A percentile compares a stretch with the other conserved stretches of the same genome.
Evolutionary conservation across 2,888 invertebrate species (phyloP).

Genomic region (Sinelater perroti): DNA sequence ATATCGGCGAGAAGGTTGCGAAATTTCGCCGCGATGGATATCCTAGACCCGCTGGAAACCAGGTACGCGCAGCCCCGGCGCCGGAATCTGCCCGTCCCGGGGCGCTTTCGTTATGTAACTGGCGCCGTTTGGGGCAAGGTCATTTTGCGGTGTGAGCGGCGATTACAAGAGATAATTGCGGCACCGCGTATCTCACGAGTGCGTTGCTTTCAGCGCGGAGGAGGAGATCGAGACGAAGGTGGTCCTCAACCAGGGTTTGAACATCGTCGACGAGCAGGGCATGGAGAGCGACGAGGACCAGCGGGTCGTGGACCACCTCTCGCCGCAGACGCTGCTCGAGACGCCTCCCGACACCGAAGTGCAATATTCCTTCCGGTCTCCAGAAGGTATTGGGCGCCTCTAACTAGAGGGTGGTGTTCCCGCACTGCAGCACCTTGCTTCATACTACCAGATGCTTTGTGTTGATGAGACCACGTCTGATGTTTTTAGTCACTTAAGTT

Average conservation of each 20-base stretch:
- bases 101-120: constrained; percentile 44
- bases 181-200: constrained; percentile 5
- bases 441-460: too few species aligned
- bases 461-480: too few species aligned
- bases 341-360: constrained; percentile 62
- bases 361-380: constrained; percentile 61
- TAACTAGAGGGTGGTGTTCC: too few species aligned
- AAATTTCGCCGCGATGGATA: constrained; percentile 64
- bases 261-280: constrained; percentile 61
- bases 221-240: constrained; percentile 55
- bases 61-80: constrained; percentile 61
- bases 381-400: constrained; percentile 59
- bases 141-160: constrained; percentile 48
- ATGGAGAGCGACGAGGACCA: constrained; percentile 63
- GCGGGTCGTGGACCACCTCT: constrained; percentile 64
- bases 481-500: too few species aligned
- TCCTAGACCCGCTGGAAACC: constrained; percentile 69
- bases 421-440: too few species aligned
- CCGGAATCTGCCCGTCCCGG: background rate
- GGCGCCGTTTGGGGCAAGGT: constrained; percentile 39
- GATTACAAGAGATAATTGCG: constrained; percentile 41
- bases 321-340: constrained; percentile 66
- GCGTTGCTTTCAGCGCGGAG: constrained; percentile 42
- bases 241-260: constrained; percentile 54
- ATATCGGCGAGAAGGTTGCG: constrained; percentile 61